phyloP scores from a whole-genome alignment of 2,888 invertebrate species.

The Peribatodes rhomboidaria region DNA sequence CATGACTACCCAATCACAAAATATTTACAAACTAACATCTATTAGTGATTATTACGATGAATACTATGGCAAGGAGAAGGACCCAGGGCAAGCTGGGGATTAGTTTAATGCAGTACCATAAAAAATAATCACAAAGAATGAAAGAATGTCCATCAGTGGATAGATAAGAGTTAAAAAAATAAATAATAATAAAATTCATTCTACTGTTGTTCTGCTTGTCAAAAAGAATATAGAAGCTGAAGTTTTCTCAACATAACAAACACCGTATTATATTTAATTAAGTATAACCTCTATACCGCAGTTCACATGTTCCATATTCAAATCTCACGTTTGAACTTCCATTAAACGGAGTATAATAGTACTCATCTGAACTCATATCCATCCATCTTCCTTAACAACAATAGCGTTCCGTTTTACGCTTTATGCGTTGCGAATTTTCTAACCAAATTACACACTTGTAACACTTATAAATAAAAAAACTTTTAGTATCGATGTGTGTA shows the following conservation, averaged over 20 bases:
- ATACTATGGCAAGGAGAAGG: too few relatives aligned
- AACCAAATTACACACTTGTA: conserved; percentile 50
- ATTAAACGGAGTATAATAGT: conserved; percentile 51
- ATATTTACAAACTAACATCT: too few relatives aligned
- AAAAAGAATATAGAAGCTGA: background rate
- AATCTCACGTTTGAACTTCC: conserved; percentile 71
- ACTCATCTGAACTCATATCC: conserved; percentile 55
- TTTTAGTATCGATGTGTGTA: conserved; percentile 54
- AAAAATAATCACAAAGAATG: background rate
- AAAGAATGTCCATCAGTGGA: background rate
- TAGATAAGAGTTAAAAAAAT: background rate
- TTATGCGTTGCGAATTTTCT: conserved; percentile 61
- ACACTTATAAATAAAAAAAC: conserved; percentile 52
- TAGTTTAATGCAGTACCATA: background rate
- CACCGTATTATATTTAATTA: background rate
- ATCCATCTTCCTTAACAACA: conserved; percentile 73
- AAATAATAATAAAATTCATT: background rate
- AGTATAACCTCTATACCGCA: conserved; percentile 44
- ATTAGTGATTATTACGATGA: too few relatives aligned
- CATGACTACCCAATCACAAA: too few relatives aligned
- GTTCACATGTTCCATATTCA: conserved; percentile 81
- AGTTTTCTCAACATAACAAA: background rate
- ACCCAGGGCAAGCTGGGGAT: too few relatives aligned
- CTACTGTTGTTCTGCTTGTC: background rate
- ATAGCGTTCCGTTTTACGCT: conserved; percentile 62